phyloP scores from a whole-genome alignment of 2,888 invertebrate genomes.

The Nephrotoma guestfalica region DNA sequence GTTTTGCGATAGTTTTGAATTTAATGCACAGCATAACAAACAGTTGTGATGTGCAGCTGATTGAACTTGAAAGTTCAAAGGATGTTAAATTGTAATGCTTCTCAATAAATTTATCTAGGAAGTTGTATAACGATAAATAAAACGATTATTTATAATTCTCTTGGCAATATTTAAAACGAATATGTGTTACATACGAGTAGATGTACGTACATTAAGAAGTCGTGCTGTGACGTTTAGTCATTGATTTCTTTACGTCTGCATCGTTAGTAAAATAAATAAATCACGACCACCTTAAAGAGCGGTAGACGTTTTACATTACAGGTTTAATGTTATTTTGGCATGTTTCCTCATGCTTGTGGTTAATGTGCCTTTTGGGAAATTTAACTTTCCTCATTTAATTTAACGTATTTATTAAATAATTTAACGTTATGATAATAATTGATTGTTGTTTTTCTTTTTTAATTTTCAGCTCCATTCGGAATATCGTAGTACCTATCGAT shows the following conservation, averaged over 20 bases:
- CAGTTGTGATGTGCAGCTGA: no score
- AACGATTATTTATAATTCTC: no score
- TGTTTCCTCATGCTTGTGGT: neutral
- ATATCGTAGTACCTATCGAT: conserved; percentile 88
- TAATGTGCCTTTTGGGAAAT: neutral
- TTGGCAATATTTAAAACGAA: no score
- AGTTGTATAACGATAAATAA: no score
- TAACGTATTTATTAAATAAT: neutral
- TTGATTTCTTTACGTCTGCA: neutral
- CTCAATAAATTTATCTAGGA: no score
- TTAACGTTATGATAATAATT: neutral
- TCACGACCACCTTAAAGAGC: neutral
- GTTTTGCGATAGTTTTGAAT: no score
- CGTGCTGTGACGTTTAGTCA: no score
- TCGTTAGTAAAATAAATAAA: neutral
- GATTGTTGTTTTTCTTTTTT: conserved; percentile 7
- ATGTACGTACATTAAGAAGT: no score
- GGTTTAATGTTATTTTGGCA: neutral
- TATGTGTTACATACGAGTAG: no score
- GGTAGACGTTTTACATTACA: neutral
- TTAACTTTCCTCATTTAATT: neutral
- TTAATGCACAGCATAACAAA: no score
- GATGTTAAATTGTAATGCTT: no score
- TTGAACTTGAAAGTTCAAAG: no score
- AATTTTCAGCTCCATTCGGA: conserved; percentile 74